A percentile compares a stretch with the other conserved stretches of the same genome.
These are phyloP conservation scores for Acromyrmex charruanus DNA, from an alignment of 1,140 invertebrate species.

Conservation along the genomic window DNA sequence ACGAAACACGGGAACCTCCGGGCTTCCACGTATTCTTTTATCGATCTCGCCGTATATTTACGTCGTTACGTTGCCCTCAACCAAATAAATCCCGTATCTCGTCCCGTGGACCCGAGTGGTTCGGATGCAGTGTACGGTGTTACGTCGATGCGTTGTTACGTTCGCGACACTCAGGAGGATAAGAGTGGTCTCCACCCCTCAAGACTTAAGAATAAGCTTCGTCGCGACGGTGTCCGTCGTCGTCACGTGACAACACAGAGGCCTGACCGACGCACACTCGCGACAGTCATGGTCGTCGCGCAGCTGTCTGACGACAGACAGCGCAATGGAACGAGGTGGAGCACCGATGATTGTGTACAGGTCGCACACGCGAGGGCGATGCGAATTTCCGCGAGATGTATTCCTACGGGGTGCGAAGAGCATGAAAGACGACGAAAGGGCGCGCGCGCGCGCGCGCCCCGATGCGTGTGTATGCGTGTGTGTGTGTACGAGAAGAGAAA, in stretches of 20 bases:
- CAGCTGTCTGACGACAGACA: constrained; percentile 34
- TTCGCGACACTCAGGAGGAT: not conserved
- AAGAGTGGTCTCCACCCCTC: constrained; percentile 30
- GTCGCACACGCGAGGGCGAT: not conserved
- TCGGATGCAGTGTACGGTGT: not conserved
- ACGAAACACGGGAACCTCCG: not conserved
- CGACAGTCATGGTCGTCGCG: constrained; percentile 37
- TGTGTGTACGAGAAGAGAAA: constrained; percentile 23
- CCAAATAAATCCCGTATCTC: not conserved
- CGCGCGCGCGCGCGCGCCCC: not conserved
- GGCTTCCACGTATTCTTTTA: not conserved
- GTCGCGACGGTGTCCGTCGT: constrained; percentile 14
- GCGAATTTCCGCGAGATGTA: constrained; percentile 17
- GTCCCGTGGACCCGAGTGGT: not conserved
- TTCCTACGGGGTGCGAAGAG: constrained; percentile 18
- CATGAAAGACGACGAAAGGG: constrained; percentile 15
- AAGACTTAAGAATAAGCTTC: not conserved
- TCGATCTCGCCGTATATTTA: constrained; percentile 39
- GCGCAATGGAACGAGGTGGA: constrained; percentile 16
- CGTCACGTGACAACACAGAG: constrained; percentile 64
- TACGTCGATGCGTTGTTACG: not conserved
- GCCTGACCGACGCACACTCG: constrained; percentile 18
- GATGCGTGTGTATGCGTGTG: not conserved
- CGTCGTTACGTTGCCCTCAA: not conserved
- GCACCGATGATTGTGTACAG: constrained; percentile 10